These are phyloP conservation scores for Druceiella hillmani DNA, from an alignment of 2,888 invertebrate genomes.

Conservation along the genomic window DNA sequence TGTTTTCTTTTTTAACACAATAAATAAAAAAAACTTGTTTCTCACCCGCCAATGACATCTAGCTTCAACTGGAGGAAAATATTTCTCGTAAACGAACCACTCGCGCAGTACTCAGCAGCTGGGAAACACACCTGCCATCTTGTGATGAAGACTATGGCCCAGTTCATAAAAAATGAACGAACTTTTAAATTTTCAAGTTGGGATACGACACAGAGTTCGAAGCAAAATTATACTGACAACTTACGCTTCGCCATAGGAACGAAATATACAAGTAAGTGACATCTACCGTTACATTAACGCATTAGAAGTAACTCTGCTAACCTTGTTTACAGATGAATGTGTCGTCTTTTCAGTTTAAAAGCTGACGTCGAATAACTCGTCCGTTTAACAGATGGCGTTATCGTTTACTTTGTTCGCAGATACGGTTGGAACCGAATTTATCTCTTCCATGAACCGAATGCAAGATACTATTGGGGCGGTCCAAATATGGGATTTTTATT, in stretches of 20 bases:
- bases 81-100: conserved; percentile 66
- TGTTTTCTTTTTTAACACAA: too few species aligned
- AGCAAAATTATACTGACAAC: conserved; percentile 54
- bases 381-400: conserved; percentile 4
- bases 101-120: conserved; percentile 60
- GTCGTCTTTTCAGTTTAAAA: too few species aligned
- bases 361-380: neutral
- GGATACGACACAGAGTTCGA: conserved; percentile 54
- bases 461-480: too few species aligned
- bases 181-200: conserved; percentile 49
- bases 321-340: too few species aligned
- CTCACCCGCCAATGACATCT: conserved; percentile 38
- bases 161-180: conserved; percentile 46
- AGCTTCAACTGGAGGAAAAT: conserved; percentile 67
- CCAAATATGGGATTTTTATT: too few species aligned
- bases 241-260: conserved; percentile 60
- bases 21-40: too few species aligned
- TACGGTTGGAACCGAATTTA: conserved; percentile 67
- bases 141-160: conserved; percentile 66
- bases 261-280: conserved; percentile 65
- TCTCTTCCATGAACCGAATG: conserved; percentile 70
- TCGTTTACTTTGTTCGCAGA: conserved; percentile 38
- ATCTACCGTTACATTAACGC: too few species aligned
- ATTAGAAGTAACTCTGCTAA: too few species aligned
- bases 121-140: conserved; percentile 70